Conservation (phyloP, 2,888 invertebrate species). For the Pachymerium ferrugineum region DNA sequence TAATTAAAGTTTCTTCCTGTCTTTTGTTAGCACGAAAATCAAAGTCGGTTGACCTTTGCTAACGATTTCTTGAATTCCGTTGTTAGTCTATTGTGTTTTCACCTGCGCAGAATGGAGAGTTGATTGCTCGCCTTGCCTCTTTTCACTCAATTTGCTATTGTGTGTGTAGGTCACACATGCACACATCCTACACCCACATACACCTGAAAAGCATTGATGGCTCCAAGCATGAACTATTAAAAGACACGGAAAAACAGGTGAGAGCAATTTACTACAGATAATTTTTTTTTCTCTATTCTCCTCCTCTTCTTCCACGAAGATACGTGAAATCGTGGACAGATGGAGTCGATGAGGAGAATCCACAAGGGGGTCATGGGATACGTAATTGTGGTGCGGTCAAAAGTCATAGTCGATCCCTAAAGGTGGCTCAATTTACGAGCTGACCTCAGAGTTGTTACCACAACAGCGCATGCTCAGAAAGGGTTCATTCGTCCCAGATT, state of each 20-base stretch:
- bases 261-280: too few relatives aligned
- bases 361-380: not conserved
- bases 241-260: too few relatives aligned
- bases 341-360: slow-evolving; percentile 8
- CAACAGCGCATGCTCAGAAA: not conserved
- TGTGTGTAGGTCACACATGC: not conserved
- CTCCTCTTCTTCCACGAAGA: too few relatives aligned
- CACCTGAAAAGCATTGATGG: not conserved
- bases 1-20: slow-evolving; percentile 7
- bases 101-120: not conserved
- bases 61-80: slow-evolving; percentile 7
- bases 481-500: slow-evolving; percentile 17
- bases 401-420: slow-evolving; percentile 7
- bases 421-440: slow-evolving; percentile 14
- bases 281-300: too few relatives aligned
- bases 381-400: slow-evolving; percentile 8
- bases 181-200: too few relatives aligned
- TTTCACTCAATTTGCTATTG: slow-evolving; percentile 11
- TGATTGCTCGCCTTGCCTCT: slow-evolving; percentile 8
- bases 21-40: not conserved
- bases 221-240: not conserved
- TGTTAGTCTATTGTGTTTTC: not conserved
- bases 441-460: not conserved
- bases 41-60: not conserved
- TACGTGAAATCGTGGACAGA: slow-evolving; percentile 1